Evolutionary conservation across 2,888 invertebrate species (phyloP).

Genomic region (Leptinotarsa peninsularis): DNA sequence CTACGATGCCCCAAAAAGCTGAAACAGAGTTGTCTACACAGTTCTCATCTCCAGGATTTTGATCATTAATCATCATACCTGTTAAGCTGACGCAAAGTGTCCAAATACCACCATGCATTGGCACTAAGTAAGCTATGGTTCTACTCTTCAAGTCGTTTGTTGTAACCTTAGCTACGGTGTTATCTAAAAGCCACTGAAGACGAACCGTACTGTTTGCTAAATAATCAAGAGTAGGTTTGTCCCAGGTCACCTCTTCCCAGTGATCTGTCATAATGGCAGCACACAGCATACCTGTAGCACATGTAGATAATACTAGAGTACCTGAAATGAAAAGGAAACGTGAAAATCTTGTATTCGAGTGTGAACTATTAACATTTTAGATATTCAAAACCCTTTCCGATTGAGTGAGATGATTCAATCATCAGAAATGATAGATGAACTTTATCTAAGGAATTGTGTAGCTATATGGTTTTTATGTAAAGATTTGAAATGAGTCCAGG

Average conservation of each 20-base stretch:
- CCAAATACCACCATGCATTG: slow-evolving; percentile 93
- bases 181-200: slow-evolving; percentile 82
- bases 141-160: slow-evolving; percentile 58
- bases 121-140: slow-evolving; percentile 77
- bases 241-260: slow-evolving; percentile 91
- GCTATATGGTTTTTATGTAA: too few relatives aligned
- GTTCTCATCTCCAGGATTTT: not conserved
- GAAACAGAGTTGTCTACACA: too few relatives aligned
- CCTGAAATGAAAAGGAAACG: slow-evolving; percentile 40
- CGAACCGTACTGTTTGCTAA: slow-evolving; percentile 71
- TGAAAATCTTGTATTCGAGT: too few relatives aligned
- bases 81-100: slow-evolving; percentile 85
- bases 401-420: too few relatives aligned
- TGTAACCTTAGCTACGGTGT: slow-evolving; percentile 76
- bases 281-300: slow-evolving; percentile 84
- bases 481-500: too few relatives aligned
- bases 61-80: slow-evolving; percentile 68
- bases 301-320: slow-evolving; percentile 77
- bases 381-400: too few relatives aligned
- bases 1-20: too few relatives aligned
- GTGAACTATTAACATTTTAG: too few relatives aligned
- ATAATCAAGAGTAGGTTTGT: slow-evolving; percentile 70
- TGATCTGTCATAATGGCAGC: slow-evolving; percentile 90
- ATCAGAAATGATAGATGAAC: too few relatives aligned
- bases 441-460: too few relatives aligned